Percentiles rank a stretch among this genome's conserved stretches.
Evolutionary conservation across 1,140 invertebrate species (phyloP).

Genomic region (Batillaria attramentaria): DNA sequence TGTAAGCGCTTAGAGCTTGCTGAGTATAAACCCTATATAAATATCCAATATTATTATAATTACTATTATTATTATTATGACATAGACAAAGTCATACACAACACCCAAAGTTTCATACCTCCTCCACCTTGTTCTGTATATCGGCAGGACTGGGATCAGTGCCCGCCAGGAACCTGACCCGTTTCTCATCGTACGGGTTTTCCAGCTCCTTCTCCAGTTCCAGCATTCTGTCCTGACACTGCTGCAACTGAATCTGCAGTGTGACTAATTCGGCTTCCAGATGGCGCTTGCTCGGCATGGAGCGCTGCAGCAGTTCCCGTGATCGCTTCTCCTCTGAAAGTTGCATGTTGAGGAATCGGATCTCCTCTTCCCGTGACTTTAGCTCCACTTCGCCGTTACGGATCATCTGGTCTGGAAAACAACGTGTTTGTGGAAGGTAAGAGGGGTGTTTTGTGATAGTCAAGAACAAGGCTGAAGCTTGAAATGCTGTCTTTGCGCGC

Average conservation of each 20-base stretch:
- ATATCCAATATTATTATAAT: too few species aligned
- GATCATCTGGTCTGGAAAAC: conserved; percentile 68
- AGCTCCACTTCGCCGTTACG: conserved; percentile 70
- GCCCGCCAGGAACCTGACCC: conserved; percentile 67
- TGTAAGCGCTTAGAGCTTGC: too few species aligned
- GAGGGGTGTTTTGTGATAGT: too few species aligned
- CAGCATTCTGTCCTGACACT: conserved; percentile 70
- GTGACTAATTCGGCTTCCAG: conserved; percentile 67
- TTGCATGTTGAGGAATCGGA: conserved; percentile 68
- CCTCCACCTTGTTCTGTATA: conserved; percentile 69
- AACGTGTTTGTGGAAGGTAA: background rate
- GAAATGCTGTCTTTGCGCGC: too few species aligned
- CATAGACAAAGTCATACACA: too few species aligned
- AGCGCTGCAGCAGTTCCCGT: conserved; percentile 60
- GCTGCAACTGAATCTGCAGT: conserved; percentile 68
- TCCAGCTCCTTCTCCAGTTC: conserved; percentile 70
- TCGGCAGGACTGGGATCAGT: conserved; percentile 65
- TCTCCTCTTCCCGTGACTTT: conserved; percentile 68
- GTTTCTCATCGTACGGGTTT: conserved; percentile 66
- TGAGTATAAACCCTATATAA: too few species aligned
- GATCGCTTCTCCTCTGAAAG: conserved; percentile 63
- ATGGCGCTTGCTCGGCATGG: conserved; percentile 63
- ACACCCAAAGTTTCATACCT: too few species aligned
- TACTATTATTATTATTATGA: too few species aligned
- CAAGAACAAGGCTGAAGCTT: too few species aligned